Percentiles rank a stretch among this genome's conserved stretches.
These are phyloP conservation scores for Galagoides demidoff DNA, from an alignment of 2,797 vertebrate species.

Conservation along the genomic window DNA sequence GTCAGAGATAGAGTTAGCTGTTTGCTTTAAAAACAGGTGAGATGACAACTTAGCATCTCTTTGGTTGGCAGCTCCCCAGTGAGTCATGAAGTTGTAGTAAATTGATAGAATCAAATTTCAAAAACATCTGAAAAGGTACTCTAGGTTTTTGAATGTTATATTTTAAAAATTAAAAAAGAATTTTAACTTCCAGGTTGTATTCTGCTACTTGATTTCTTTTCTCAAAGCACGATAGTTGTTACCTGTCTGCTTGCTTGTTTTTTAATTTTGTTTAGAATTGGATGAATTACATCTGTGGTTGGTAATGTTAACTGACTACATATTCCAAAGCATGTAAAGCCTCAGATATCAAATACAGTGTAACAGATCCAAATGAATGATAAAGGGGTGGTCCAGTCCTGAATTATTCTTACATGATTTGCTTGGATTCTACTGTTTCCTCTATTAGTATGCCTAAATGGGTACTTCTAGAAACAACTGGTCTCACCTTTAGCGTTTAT, in stretches of 20 bases:
- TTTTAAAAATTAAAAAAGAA: constrained; percentile 53
- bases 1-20: constrained; percentile 69
- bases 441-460: constrained; percentile 32
- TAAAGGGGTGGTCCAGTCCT: not conserved
- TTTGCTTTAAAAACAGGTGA: constrained; percentile 79
- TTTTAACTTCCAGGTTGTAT: constrained; percentile 57
- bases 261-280: constrained; percentile 47
- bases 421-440: constrained; percentile 28
- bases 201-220: constrained; percentile 65
- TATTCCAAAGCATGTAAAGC: constrained; percentile 40
- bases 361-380: constrained; percentile 27
- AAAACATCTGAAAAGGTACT: constrained; percentile 46
- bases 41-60: constrained; percentile 67
- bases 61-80: constrained; percentile 65
- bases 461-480: constrained; percentile 3
- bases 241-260: constrained; percentile 38
- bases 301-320: not conserved
- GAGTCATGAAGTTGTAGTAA: constrained; percentile 50
- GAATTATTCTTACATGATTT: constrained; percentile 25
- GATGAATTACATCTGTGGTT: constrained; percentile 22
- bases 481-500: constrained; percentile 6
- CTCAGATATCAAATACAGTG: constrained; percentile 24
- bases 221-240: constrained; percentile 2
- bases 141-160: constrained; percentile 51
- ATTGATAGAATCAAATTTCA: constrained; percentile 63